Base-by-base conservation (phyloP, 2,797 vertebrate species). In the Jordanella pulchra region DNA sequence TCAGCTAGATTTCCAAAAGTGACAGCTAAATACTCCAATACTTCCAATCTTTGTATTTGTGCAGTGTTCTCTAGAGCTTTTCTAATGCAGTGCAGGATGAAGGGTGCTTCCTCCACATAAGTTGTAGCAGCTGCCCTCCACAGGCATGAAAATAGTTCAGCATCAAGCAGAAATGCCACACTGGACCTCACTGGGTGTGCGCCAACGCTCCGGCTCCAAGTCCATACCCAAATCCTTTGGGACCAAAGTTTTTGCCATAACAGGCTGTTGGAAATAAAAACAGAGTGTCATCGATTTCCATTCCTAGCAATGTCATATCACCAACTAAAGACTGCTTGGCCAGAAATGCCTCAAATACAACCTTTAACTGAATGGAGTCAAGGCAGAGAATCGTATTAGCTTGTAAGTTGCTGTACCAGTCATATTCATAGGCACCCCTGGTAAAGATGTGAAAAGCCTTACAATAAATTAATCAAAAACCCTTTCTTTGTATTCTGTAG, bases 141-240 rank as follows among this genome's bases (percentile, higher is more conserved):
- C 69, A 60, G 4, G 54, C 15, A 65, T 23, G 58, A 61, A 61
- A 7, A 73, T 15, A 79, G 42, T 69, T 69, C 65, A 74, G 44
- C 39, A 18, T n/a, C 30, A n/a, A 53, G 23, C 48, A 72, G 23
- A 21, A 0, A 10, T 17, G 51, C 21, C 12, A 12, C 30, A 4
- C 39, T 9, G 54, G 60, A 15, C 48, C 68, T 69, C 87, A 93
- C 78, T 97, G 94, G 48, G 96, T 96, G 0, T 98, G 95, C 30
- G 96, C 91, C 0, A 99, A 94, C 17, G 97, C 96, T 0, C 97
- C 97, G 0, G 97, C 97, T 45, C 97, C 97, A 54, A 94, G 92
- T 47, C 97, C 97, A 0, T 95, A 99, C 12, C 97, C 97, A 84
- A 97, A 98, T 73, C 97, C 97, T 72, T 98, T 99, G 45, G 97